These are phyloP conservation scores for Karalla daura DNA, from an alignment of 2,797 vertebrate genomes.

Conservation along the genomic window DNA sequence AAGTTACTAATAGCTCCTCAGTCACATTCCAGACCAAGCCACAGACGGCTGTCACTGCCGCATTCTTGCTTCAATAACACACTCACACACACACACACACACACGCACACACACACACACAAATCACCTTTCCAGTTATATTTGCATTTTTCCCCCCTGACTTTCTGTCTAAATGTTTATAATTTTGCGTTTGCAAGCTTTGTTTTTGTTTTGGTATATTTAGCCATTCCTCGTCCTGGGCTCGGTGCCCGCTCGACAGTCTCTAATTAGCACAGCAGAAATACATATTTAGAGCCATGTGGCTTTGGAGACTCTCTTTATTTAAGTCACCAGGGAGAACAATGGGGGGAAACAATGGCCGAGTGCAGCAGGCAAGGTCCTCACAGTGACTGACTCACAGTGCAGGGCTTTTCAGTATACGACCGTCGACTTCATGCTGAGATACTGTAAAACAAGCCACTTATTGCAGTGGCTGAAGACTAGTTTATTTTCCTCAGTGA, in stretches of 20 bases:
- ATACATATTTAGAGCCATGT: slow-evolving; percentile 85
- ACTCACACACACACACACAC: slow-evolving; percentile 58
- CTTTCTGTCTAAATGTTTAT: slow-evolving; percentile 79
- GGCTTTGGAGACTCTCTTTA: slow-evolving; percentile 84
- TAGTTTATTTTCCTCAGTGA: slow-evolving; percentile 34
- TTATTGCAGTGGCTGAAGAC: slow-evolving; percentile 37
- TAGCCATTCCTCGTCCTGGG: slow-evolving; percentile 80
- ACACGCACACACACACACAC: slow-evolving; percentile 51
- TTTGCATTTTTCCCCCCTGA: slow-evolving; percentile 67
- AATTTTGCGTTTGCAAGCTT: slow-evolving; percentile 78
- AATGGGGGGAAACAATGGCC: slow-evolving; percentile 83
- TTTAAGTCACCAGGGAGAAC: slow-evolving; percentile 81
- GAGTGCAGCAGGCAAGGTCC: slow-evolving; percentile 51
- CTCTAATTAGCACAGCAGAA: slow-evolving; percentile 86
- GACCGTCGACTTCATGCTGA: slow-evolving; percentile 42
- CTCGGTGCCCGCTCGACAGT: slow-evolving; percentile 75
- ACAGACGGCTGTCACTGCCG: slow-evolving; percentile 33
- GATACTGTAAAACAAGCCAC: slow-evolving; percentile 47
- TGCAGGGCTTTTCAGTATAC: slow-evolving; percentile 41
- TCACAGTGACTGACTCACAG: slow-evolving; percentile 36
- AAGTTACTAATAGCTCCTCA: slow-evolving; percentile 9
- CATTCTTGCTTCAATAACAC: slow-evolving; percentile 40
- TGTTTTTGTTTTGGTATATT: slow-evolving; percentile 86
- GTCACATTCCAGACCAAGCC: slow-evolving; percentile 49
- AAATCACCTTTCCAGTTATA: slow-evolving; percentile 66